phyloP scores from a whole-genome alignment of 1,140 invertebrate genomes.

The Lucilia cuprina region DNA sequence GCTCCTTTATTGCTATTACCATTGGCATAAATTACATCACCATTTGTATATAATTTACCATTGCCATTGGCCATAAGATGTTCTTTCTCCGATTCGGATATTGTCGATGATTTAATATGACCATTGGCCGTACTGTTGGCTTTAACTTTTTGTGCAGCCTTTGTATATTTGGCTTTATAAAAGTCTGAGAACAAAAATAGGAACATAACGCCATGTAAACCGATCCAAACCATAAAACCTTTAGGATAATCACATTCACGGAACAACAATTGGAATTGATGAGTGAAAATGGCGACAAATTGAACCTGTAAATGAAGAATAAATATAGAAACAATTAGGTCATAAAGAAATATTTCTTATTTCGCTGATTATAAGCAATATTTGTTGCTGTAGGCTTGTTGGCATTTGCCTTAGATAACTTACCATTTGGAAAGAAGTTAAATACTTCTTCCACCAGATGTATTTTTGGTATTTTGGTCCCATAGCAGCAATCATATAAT shows the following conservation, averaged over 20 bases:
- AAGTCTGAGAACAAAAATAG: constrained; percentile 94
- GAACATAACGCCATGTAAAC: constrained; percentile 90
- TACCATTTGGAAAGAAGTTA: constrained; percentile 92
- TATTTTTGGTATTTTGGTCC: constrained; percentile 88
- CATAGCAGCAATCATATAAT: constrained; percentile 91
- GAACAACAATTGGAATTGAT: constrained; percentile 90
- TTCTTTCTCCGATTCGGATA: background rate
- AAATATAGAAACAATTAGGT: constrained; percentile 4
- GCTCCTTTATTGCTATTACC: constrained; percentile 55
- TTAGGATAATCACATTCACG: constrained; percentile 91
- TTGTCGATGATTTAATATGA: constrained; percentile 18
- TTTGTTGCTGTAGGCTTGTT: too few relatives aligned
- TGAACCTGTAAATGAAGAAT: constrained; percentile 74
- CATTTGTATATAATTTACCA: constrained; percentile 1
- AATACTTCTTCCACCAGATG: constrained; percentile 96
- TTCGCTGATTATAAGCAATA: too few relatives aligned
- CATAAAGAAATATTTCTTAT: too few relatives aligned
- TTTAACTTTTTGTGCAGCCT: constrained; percentile 30
- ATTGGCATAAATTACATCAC: constrained; percentile 40
- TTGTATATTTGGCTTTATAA: constrained; percentile 84
- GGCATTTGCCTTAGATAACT: constrained; percentile 41
- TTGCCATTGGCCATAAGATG: constrained; percentile 40
- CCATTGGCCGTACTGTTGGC: constrained; percentile 41
- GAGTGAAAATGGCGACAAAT: constrained; percentile 87
- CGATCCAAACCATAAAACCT: constrained; percentile 93